These are phyloP conservation scores for Turritopsis rubra DNA, from an alignment of 30 jellyfish, hydroid and myxozoan genomes.

Conservation along the genomic window DNA sequence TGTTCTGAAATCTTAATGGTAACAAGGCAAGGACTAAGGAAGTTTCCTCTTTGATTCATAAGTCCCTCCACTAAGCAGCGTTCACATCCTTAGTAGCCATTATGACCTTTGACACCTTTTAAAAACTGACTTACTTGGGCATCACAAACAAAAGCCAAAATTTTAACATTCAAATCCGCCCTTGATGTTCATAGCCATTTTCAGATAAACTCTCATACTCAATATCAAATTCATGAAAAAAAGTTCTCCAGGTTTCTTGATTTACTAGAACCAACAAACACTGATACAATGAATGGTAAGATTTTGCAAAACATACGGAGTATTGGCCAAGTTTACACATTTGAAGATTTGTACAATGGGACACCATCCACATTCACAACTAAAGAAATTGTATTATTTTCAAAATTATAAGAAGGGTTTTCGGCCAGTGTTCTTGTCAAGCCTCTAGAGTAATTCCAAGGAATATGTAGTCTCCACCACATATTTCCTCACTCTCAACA, in stretches of 20 bases:
- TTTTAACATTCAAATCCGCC: not conserved
- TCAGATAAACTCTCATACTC: constrained; percentile 10
- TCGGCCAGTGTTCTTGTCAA: not conserved
- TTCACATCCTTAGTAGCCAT: too few relatives aligned
- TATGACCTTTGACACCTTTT: too few relatives aligned
- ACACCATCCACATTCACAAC: constrained; percentile 32
- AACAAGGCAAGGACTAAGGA: too few relatives aligned
- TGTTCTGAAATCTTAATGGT: too few relatives aligned
- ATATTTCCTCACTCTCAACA: too few relatives aligned
- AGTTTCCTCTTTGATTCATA: too few relatives aligned
- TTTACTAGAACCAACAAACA: constrained; percentile 30
- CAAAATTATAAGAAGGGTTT: not conserved
- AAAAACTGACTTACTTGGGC: too few relatives aligned
- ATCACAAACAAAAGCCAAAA: not conserved
- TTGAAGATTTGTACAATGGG: constrained; percentile 28
- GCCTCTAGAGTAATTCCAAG: constrained; percentile 5
- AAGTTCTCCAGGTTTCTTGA: constrained; percentile 19
- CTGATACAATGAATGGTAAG: constrained; percentile 28
- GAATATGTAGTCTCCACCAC: constrained; percentile 1
- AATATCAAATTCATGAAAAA: constrained; percentile 18
- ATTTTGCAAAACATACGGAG: constrained; percentile 6
- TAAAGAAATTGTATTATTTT: constrained; percentile 7
- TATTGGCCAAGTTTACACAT: constrained; percentile 26
- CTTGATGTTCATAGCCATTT: constrained; percentile 20
- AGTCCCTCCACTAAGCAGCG: too few relatives aligned